Evolutionary conservation across 2,888 invertebrate genomes (phyloP).

Genomic region (Prosopocoilus inquinatus): DNA sequence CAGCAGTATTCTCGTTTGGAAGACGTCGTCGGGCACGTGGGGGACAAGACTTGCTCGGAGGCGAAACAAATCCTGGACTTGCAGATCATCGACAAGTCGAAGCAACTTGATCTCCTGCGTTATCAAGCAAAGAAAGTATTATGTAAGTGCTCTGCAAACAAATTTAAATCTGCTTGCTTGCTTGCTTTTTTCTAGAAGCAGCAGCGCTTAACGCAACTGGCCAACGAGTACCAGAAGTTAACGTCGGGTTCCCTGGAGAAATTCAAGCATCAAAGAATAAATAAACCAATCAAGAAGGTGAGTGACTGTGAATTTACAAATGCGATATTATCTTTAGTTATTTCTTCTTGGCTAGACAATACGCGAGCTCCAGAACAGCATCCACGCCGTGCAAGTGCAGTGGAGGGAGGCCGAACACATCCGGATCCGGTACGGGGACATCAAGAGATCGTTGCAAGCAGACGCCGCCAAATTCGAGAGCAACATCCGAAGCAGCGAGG

Average conservation of each 20-base stretch:
- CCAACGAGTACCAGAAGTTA: slow-evolving; percentile 61
- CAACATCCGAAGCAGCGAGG: slow-evolving; percentile 67
- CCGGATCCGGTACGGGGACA: slow-evolving; percentile 72
- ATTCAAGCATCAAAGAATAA: slow-evolving; percentile 45
- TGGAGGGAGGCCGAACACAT: slow-evolving; percentile 80
- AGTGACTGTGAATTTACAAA: not conserved
- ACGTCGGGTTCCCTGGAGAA: slow-evolving; percentile 59
- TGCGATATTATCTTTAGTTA: not conserved
- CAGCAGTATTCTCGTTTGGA: slow-evolving; percentile 36
- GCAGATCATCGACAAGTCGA: slow-evolving; percentile 69
- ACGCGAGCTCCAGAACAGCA: slow-evolving; percentile 74
- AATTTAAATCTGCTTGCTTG: not conserved
- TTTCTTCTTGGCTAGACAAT: slow-evolving; percentile 51
- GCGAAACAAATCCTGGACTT: slow-evolving; percentile 61
- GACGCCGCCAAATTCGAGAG: slow-evolving; percentile 74
- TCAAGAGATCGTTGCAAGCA: slow-evolving; percentile 65
- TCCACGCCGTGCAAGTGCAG: slow-evolving; percentile 77
- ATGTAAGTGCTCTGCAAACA: not conserved
- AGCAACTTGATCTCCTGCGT: slow-evolving; percentile 69
- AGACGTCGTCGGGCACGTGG: slow-evolving; percentile 48
- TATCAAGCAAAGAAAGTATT: slow-evolving; percentile 64
- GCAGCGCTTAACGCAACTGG: slow-evolving; percentile 56
- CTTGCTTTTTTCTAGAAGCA: slow-evolving; percentile 48
- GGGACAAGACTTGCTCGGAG: slow-evolving; percentile 53
- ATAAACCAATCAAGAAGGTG: slow-evolving; percentile 67